phyloP scores from a whole-genome alignment of 2,888 invertebrate species.

The Sarcophaga caerulescens region DNA sequence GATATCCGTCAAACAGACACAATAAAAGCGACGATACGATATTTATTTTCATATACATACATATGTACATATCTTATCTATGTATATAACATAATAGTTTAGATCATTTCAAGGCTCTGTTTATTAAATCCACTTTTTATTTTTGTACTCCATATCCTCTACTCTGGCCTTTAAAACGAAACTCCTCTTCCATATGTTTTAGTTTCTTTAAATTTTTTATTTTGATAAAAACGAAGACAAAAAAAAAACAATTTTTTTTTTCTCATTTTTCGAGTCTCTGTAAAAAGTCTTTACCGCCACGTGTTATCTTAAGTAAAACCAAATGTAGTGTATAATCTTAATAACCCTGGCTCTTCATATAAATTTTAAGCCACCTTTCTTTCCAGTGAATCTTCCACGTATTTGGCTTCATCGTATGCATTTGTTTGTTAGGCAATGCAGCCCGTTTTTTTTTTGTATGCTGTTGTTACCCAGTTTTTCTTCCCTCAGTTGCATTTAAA shows the following conservation, averaged over 20 bases:
- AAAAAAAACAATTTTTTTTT: neutral
- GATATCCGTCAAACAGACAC: too few relatives aligned
- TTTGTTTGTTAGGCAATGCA: constrained; percentile 47
- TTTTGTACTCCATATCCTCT: constrained; percentile 16
- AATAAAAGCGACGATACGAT: too few relatives aligned
- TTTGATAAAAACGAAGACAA: neutral
- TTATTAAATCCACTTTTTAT: neutral
- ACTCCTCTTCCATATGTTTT: constrained; percentile 22
- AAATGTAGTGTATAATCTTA: constrained; percentile 68
- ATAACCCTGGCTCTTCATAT: constrained; percentile 62
- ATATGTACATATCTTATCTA: too few relatives aligned
- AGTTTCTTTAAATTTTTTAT: constrained; percentile 14
- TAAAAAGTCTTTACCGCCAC: constrained; percentile 70
- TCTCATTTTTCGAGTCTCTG: constrained; percentile 9
- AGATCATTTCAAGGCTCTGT: neutral
- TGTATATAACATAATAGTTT: neutral
- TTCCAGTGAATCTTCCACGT: constrained; percentile 20
- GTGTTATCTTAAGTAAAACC: constrained; percentile 77
- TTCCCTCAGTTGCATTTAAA: neutral
- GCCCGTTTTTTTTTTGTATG: constrained; percentile 17
- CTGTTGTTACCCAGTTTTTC: constrained; percentile 12
- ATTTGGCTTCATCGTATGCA: neutral
- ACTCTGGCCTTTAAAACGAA: constrained; percentile 7
- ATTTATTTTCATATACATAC: too few relatives aligned
- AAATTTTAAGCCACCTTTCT: constrained; percentile 63